A percentile compares a stretch with the other conserved stretches of the same genome.
Evolutionary conservation across 2,113 vertebrate species (phyloP).

Genomic region (Delphinus delphis): DNA sequence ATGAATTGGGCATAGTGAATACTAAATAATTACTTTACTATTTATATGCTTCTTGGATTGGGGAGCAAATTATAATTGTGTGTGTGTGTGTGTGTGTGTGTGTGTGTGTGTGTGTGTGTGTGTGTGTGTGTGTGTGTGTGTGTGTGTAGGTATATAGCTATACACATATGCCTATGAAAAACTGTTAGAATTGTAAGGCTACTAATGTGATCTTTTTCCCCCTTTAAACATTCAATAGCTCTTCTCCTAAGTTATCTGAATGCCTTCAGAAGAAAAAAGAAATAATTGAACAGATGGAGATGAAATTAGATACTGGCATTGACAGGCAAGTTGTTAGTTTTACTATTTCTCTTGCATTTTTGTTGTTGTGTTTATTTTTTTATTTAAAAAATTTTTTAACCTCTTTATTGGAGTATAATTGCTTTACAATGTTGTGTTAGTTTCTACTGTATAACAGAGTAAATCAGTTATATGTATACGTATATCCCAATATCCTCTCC

Average conservation of each 20-base stretch:
- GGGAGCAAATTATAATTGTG: neutral
- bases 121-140: neutral
- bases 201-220: neutral
- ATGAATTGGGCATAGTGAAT: neutral
- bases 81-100: too few species aligned
- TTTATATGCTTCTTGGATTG: neutral
- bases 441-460: too few species aligned
- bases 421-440: too few species aligned
- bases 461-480: too few species aligned
- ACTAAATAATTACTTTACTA: slow-evolving; percentile 7
- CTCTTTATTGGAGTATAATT: too few species aligned
- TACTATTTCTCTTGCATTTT: slow-evolving; percentile 13
- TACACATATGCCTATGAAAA: neutral
- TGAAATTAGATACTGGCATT: slow-evolving; percentile 98
- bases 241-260: slow-evolving; percentile 97
- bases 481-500: too few species aligned
- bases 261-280: slow-evolving; percentile 99
- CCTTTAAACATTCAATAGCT: slow-evolving; percentile 83
- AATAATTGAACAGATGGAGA: slow-evolving; percentile 99
- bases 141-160: neutral
- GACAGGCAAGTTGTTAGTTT: slow-evolving; percentile 89
- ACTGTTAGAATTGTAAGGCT: neutral
- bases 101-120: neutral
- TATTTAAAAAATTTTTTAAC: too few species aligned
- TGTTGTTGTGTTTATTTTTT: neutral